Percentiles rank a stretch among this genome's conserved stretches.
Evolutionary conservation across 1,140 invertebrate species (phyloP).

Genomic region (Limonius californicus): DNA sequence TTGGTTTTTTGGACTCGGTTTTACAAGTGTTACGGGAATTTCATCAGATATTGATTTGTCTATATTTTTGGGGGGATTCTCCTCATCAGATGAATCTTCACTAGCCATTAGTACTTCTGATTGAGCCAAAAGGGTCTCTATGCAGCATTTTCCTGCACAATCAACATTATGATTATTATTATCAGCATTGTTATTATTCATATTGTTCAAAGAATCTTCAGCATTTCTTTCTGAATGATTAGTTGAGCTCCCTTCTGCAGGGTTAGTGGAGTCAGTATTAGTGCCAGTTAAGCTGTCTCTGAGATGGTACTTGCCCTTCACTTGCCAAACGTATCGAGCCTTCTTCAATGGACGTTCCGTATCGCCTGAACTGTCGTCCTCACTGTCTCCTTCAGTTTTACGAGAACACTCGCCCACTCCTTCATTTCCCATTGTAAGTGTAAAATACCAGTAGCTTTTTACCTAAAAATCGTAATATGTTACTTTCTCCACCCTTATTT

Average conservation of each 20-base stretch:
- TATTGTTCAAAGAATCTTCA: background rate
- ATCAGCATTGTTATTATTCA: background rate
- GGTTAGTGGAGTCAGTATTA: no score
- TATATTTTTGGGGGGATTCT: conserved; percentile 23
- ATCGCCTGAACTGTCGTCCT: background rate
- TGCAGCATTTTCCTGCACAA: conserved; percentile 24
- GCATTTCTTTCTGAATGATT: no score
- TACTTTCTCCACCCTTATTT: no score
- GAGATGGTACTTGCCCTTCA: conserved; percentile 59
- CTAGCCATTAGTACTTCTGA: conserved; percentile 34
- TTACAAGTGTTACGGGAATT: conserved; percentile 38
- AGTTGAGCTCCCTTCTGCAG: background rate
- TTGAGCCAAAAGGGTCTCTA: conserved; percentile 35
- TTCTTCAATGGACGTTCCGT: conserved; percentile 57
- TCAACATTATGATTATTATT: conserved; percentile 15
- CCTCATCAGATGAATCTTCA: conserved; percentile 31
- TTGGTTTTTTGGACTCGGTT: conserved; percentile 41
- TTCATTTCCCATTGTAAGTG: no score
- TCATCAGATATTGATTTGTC: conserved; percentile 36
- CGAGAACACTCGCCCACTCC: no score
- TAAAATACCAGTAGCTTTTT: no score
- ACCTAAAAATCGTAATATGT: no score
- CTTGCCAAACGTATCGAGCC: conserved; percentile 60
- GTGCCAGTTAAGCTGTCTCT: conserved; percentile 40
- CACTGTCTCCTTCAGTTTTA: no score